Evolutionary conservation across 2,113 vertebrate genomes (phyloP).

Genomic region (Numenius arquata): DNA sequence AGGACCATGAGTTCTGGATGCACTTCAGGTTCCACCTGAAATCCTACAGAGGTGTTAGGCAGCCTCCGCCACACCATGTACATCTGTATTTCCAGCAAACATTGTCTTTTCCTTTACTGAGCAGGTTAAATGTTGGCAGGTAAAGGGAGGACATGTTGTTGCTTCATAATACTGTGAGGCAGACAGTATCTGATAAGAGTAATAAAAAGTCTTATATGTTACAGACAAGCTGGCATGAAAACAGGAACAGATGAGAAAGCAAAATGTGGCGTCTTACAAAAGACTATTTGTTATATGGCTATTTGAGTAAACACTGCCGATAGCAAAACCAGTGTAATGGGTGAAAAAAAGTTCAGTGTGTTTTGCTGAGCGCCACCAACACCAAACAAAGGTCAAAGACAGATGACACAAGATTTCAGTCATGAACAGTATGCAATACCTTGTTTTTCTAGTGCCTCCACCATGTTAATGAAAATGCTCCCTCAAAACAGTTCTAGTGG

Average conservation of each 20-base stretch:
- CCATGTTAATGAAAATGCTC: neutral
- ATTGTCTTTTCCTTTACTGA: neutral
- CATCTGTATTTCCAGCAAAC: neutral
- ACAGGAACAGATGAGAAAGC: neutral
- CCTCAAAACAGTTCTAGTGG: neutral
- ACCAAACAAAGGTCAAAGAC: neutral
- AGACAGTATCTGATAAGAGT: neutral
- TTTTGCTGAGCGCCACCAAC: neutral
- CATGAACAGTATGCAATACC: neutral
- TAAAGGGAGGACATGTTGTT: neutral
- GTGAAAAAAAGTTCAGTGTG: neutral
- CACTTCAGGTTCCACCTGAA: neutral
- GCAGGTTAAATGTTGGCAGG: neutral
- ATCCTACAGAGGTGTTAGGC: neutral
- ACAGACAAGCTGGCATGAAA: neutral
- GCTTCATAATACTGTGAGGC: neutral
- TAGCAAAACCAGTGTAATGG: neutral
- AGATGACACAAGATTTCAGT: neutral
- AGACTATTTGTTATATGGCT: neutral
- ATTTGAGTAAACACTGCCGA: neutral
- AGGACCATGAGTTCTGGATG: neutral
- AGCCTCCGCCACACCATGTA: fast-evolving
- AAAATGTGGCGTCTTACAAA: neutral
- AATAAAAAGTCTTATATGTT: neutral
- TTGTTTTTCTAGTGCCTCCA: neutral